Percentiles rank a stretch among this genome's conserved stretches.
Evolutionary conservation across 1,140 invertebrate species (phyloP).

Genomic region (Geopemphigus sp.): DNA sequence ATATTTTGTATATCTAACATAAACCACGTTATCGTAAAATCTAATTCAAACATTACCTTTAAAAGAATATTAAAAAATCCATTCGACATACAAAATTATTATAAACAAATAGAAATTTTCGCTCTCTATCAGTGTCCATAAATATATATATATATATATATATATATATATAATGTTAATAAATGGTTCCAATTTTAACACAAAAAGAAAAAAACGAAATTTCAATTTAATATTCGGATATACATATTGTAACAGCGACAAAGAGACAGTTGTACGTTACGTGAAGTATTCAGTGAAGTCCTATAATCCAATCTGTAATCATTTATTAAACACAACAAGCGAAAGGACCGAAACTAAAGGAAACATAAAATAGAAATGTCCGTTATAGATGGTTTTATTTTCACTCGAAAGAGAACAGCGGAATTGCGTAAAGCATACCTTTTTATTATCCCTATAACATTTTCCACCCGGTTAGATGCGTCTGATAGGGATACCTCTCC

Average conservation of each 20-base stretch:
- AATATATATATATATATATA: no score
- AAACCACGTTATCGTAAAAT: neutral
- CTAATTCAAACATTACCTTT: neutral
- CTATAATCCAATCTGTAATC: constrained; percentile 5
- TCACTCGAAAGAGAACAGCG: neutral
- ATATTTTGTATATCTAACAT: no score
- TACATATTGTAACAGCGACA: neutral
- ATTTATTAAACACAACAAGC: constrained; percentile 32
- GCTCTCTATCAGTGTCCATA: no score
- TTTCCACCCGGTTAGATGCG: neutral
- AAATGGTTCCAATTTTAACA: neutral
- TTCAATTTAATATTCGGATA: neutral
- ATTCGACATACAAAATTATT: no score
- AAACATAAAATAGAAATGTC: constrained; percentile 12
- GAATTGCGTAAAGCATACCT: neutral
- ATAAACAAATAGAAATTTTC: no score
- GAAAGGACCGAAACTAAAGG: neutral
- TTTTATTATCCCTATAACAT: constrained; percentile 25
- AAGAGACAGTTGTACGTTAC: constrained; percentile 13
- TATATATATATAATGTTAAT: neutral
- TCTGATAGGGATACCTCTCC: neutral
- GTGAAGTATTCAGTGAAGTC: constrained; percentile 25
- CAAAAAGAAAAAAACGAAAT: neutral
- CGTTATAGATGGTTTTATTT: constrained; percentile 3
- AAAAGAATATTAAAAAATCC: neutral